Percentiles rank a stretch among this genome's conserved stretches.
These are phyloP conservation scores for Andrena dorsata DNA, from an alignment of 2,888 invertebrate species.

Conservation along the genomic window DNA sequence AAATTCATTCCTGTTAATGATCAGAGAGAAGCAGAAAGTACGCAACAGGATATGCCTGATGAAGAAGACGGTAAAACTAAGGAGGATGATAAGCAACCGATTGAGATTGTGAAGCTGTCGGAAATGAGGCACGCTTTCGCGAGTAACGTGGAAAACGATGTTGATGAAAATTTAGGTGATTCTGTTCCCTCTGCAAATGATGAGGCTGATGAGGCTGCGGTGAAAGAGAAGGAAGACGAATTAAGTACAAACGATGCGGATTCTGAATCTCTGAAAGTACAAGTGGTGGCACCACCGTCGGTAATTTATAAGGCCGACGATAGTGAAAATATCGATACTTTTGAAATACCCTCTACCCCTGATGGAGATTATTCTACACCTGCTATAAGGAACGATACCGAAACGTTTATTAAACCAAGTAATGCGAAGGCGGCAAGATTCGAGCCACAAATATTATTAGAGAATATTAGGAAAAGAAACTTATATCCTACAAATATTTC, in stretches of 20 bases:
- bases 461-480: slow-evolving; percentile 88
- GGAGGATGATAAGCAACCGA: slow-evolving; percentile 68
- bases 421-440: slow-evolving; percentile 86
- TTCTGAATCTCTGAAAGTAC: slow-evolving; percentile 62
- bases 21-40: slow-evolving; percentile 49
- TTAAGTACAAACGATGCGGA: slow-evolving; percentile 62
- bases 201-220: slow-evolving; percentile 67
- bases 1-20: slow-evolving; percentile 75
- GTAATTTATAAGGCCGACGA: slow-evolving; percentile 81
- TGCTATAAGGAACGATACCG: slow-evolving; percentile 68
- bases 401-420: slow-evolving; percentile 76
- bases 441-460: slow-evolving; percentile 90
- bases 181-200: slow-evolving; percentile 38
- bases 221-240: slow-evolving; percentile 54
- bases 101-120: slow-evolving; percentile 75
- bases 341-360: slow-evolving; percentile 76
- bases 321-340: slow-evolving; percentile 81
- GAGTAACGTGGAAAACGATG: slow-evolving; percentile 77
- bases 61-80: slow-evolving; percentile 56
- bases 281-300: slow-evolving; percentile 75
- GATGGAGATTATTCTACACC: slow-evolving; percentile 72
- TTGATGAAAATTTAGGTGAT: slow-evolving; percentile 61
- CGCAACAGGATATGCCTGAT: slow-evolving; percentile 40
- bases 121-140: slow-evolving; percentile 82
- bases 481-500: slow-evolving; percentile 88